These are phyloP conservation scores for Pammene aurita DNA, from an alignment of 2,888 invertebrate species.

Conservation along the genomic window DNA sequence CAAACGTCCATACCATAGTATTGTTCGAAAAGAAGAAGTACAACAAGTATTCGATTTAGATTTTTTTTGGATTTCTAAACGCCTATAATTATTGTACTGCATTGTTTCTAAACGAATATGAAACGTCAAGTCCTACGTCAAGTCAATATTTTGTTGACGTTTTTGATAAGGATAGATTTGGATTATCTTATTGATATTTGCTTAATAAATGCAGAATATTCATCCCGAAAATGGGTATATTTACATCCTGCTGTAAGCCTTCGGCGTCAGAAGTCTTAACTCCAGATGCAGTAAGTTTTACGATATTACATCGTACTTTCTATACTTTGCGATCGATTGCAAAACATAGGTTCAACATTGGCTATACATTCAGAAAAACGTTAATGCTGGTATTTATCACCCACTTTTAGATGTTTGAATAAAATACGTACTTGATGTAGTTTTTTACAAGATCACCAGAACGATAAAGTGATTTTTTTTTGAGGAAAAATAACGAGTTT, in stretches of 20 bases:
- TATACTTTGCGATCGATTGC: slow-evolving; percentile 31
- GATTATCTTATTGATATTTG: slow-evolving; percentile 21
- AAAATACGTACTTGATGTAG: neutral
- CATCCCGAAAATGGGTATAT: slow-evolving; percentile 72
- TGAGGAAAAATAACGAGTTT: neutral
- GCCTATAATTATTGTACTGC: neutral
- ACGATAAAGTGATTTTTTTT: neutral
- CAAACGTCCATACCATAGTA: too few relatives aligned
- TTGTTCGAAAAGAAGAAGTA: too few relatives aligned
- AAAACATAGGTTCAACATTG: slow-evolving; percentile 25
- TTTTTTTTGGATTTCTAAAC: too few relatives aligned
- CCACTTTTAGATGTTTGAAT: too few relatives aligned
- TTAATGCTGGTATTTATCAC: neutral
- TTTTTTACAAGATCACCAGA: neutral
- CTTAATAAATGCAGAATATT: slow-evolving; percentile 27
- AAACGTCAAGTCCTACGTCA: slow-evolving; percentile 37
- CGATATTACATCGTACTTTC: slow-evolving; percentile 20
- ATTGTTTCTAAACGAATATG: slow-evolving; percentile 41
- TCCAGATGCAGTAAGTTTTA: slow-evolving; percentile 82
- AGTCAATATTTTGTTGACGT: slow-evolving; percentile 42
- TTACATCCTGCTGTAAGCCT: slow-evolving; percentile 81
- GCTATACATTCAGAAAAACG: neutral
- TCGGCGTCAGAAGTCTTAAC: slow-evolving; percentile 82
- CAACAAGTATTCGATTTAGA: too few relatives aligned
- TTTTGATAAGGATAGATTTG: slow-evolving; percentile 30